Base-by-base conservation (phyloP, 2,888 invertebrate species). In the Andrena praecox region DNA sequence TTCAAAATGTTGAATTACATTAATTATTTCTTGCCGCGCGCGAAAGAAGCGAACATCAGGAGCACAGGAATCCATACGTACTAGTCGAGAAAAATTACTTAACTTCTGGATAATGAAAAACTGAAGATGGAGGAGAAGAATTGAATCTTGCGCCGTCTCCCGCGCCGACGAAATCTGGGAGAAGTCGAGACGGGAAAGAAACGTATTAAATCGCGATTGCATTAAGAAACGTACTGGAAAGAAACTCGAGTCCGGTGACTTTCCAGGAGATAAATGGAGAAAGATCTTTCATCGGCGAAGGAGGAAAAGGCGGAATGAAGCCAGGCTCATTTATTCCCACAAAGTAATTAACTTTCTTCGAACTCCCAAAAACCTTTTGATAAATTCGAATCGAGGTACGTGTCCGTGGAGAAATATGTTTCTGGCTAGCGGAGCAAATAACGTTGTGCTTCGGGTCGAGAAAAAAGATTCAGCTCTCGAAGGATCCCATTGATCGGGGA, bases 331-430 rank as follows among this genome's bases (percentile, higher is more conserved):
- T 80, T 68, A 73, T 80, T 54, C 73, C 73, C n/a, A 16, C 20
- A 10, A 29, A 64, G 80, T 80, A 81, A 81, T 81, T 81, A 80
- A 81, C 73, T 69, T 80, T 74, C 68, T 80, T 81, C 73, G 50
- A 69, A 52, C 63, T 52, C 33, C 33, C 16, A 52, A 69, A 73
- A 73, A 81, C 54, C 20, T 1, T 68, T 33, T 66, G 69, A 80
- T 64, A 73, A 80, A 80, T 69, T 42, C 66, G 50, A 8, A 73
- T 68, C 50, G 0, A 10, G 42, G 3, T 29, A 29, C 27, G 20
- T 20, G 54, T 0, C 12, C 7, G n/a, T 7, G 20, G 50, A 52
- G 63, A 68, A 73, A 60, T 72, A 10, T 54, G 62, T 10, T 60
- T 24, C 16, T 35, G 20, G 12, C 6, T 7, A n/a, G 24, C 6